Conservation (phyloP, 1,140 invertebrate species). For the Metopolophium dirhodum region DNA sequence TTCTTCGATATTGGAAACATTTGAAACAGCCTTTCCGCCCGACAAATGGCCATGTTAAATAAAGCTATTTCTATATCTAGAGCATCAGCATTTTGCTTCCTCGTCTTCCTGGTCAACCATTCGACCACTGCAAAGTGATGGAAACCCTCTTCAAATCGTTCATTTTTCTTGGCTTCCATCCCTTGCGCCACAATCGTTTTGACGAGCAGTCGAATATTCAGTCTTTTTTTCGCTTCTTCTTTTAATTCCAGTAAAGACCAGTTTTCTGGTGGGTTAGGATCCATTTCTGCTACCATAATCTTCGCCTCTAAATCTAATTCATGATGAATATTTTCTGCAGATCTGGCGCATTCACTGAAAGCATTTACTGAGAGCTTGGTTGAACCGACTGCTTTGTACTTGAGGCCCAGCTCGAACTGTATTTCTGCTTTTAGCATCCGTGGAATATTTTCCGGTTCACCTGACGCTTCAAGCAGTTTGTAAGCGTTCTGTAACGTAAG, state of each 20-base stretch:
- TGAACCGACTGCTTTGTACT: not conserved
- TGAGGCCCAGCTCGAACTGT: not conserved
- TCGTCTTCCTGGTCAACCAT: not conserved
- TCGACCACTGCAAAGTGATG: not conserved
- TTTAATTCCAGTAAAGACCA: not conserved
- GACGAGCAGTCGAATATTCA: not conserved
- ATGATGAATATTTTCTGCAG: not conserved
- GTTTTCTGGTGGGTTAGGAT: no score
- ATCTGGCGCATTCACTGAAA: not conserved
- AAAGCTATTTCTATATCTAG: not conserved
- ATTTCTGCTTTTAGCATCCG: not conserved
- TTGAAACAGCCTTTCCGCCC: not conserved
- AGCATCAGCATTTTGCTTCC: not conserved
- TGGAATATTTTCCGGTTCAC: not conserved
- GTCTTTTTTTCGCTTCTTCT: not conserved
- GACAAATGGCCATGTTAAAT: not conserved
- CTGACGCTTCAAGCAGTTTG: not conserved
- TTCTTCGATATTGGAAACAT: not conserved
- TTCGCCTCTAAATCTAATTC: not conserved
- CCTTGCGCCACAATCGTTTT: not conserved
- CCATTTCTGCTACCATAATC: not conserved
- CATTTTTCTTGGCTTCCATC: not conserved
- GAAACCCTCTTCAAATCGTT: not conserved
- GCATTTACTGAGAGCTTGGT: not conserved
- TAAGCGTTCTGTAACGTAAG: not conserved